Percentiles rank a stretch among this genome's conserved stretches.
Evolutionary conservation across 2,888 invertebrate genomes (phyloP).

Genomic region (Cosmopolites sordidus): DNA sequence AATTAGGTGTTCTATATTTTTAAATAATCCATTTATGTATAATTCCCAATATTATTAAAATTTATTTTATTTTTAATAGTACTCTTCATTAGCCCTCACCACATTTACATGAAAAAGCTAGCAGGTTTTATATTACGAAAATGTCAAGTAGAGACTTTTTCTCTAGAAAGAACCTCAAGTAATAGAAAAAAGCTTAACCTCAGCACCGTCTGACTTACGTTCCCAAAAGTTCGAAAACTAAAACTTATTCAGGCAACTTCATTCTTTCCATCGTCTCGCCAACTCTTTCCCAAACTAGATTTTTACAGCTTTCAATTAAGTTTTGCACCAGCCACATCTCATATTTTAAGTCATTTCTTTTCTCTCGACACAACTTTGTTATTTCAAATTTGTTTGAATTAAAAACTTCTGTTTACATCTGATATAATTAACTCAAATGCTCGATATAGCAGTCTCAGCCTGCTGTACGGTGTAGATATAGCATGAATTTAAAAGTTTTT

Average conservation of each 20-base stretch:
- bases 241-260: background rate
- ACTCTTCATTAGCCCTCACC: too few relatives aligned
- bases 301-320: slow-evolving; percentile 4
- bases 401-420: slow-evolving; percentile 6
- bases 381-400: slow-evolving; percentile 6
- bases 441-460: slow-evolving; percentile 1
- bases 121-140: background rate
- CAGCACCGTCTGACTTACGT: background rate
- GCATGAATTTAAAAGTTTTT: too few relatives aligned
- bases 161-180: background rate
- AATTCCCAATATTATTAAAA: too few relatives aligned
- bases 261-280: background rate
- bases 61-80: too few relatives aligned
- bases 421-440: slow-evolving; percentile 5
- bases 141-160: background rate
- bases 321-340: background rate
- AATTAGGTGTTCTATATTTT: too few relatives aligned
- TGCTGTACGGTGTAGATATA: too few relatives aligned
- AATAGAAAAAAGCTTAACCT: background rate
- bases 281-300: background rate
- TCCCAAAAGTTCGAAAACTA: background rate
- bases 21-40: too few relatives aligned
- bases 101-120: too few relatives aligned
- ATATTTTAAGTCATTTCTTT: background rate
- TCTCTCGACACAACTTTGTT: slow-evolving; percentile 1